Evolutionary conservation across 2,113 vertebrate species (phyloP).

Genomic region (Pterocles burchelli): DNA sequence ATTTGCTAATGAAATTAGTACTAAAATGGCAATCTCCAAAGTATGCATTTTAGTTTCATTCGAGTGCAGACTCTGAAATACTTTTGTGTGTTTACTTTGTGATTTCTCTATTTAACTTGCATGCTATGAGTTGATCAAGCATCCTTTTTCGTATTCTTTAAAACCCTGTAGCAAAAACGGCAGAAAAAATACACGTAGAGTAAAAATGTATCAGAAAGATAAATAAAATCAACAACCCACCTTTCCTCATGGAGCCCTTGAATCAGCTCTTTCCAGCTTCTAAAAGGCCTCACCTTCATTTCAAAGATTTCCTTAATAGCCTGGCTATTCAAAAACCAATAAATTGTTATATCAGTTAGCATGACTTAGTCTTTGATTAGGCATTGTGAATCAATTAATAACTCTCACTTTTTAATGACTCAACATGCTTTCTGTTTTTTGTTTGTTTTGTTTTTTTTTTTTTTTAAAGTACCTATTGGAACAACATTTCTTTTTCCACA

Average conservation of each 20-base stretch:
- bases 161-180: background rate
- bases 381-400: background rate
- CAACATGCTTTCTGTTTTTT: background rate
- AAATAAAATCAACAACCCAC: background rate
- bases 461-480: background rate
- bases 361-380: background rate
- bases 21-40: background rate
- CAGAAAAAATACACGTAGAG: background rate
- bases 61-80: background rate
- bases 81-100: background rate
- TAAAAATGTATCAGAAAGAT: background rate
- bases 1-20: background rate
- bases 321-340: background rate
- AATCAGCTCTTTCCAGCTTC: background rate
- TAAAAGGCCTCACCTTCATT: background rate
- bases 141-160: background rate
- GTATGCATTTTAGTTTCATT: background rate
- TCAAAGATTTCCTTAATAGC: background rate
- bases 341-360: background rate
- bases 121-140: background rate
- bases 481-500: background rate
- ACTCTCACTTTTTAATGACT: background rate
- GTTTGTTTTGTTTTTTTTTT: no score
- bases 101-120: background rate
- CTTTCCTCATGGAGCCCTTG: background rate